Base-by-base conservation (phyloP, 1,140 invertebrate genomes). In the Drosophila grimshawi region DNA sequence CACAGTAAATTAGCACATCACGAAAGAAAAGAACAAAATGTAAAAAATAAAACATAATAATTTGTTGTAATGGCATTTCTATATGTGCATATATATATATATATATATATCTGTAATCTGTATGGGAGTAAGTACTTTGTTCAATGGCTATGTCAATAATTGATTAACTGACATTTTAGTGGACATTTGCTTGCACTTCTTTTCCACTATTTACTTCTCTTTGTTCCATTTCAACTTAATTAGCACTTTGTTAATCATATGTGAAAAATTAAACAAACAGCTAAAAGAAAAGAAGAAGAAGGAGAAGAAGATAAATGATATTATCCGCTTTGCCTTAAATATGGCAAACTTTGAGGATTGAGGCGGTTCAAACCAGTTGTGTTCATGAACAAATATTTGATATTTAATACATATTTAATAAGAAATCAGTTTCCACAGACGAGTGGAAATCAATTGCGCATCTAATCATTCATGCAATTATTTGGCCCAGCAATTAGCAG, bases 1-100 rank as follows among this genome's bases (percentile, higher is more conserved):
- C 65, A 70, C 88, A 86, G 82, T 77, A 8, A 86, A 88, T 86
- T 86, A 88, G 72, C 82, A 63, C 6, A 7, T 29, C 7, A 37
- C 41, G 27, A 37, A 19, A n/a, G 39, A 43, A 45, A 2, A 56
- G 45, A 60, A 32, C 45, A 19, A 19, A 19, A 19, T 19, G 1
- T 1, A 1, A 19, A 19, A 19, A 19, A 19, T 19, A 19, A 19
- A 19, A 19, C 19, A 1, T 19, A 19, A 19, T 19, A 19, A 19
- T 19, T 19, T 19, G 19, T 19, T 19, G 19, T 1, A 19, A 19
- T 19, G 19, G 1, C 45, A 27, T 48, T 48, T 48, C 46, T 48
- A 27, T 27, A n/a, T 43, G 8, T 7, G 10, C 41, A 43, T n/a
- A 19, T 19, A 19, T 19, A 1, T 19, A 19, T 19, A 19, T 19